Base-by-base conservation (phyloP, 2,797 vertebrate genomes). In the Protosalanx chinensis region DNA sequence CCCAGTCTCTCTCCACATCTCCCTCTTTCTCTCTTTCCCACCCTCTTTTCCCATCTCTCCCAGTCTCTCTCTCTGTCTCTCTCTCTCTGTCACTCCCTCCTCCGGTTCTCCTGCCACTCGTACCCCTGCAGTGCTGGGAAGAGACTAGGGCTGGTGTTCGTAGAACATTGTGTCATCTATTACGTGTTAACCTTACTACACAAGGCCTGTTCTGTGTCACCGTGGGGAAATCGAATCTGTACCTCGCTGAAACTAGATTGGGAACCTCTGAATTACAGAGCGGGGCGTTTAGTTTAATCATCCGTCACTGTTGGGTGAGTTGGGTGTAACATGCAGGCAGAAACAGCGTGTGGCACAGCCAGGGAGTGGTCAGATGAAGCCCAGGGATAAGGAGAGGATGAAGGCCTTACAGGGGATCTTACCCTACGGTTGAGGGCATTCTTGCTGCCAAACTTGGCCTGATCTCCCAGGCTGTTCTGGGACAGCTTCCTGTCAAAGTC, bases 351-450 rank as follows among this genome's bases (percentile, higher is more conserved):
- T 8, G 58, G 23, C 3, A 27, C 16, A 56, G 51, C 15, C 15
- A 56, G 18, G 3, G 46, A 32, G 46, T 10, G 41, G 41, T 46
- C 7, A 18, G 41, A n/a, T 53, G 68, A 41, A 27, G 23, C 66
- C 51, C 37, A 65, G 23, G 3, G 68, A 37, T 20, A 33, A 27
- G 62, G 71, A 32, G 20, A 57, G 51, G 59, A 30, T 23, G 35
- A 27, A 49, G 68, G 32, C 20, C 41, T 64, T 62, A 41, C 8
- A 13, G 1, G 49, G 10, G 59, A n/a, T 51, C 91, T 92, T 93
- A 98, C 98, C 94, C 97, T 93, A 83, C 96, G 94, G 68, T 96
- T 98, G 64, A 98, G 93, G 67, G 96, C 88, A 0, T 89, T 96
- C 92, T 92, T 98, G 91, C 95, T 98, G 82, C 97, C 97, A 73